Base-by-base conservation (phyloP, 2,888 invertebrate genomes). In the Monochamus alternatus region DNA sequence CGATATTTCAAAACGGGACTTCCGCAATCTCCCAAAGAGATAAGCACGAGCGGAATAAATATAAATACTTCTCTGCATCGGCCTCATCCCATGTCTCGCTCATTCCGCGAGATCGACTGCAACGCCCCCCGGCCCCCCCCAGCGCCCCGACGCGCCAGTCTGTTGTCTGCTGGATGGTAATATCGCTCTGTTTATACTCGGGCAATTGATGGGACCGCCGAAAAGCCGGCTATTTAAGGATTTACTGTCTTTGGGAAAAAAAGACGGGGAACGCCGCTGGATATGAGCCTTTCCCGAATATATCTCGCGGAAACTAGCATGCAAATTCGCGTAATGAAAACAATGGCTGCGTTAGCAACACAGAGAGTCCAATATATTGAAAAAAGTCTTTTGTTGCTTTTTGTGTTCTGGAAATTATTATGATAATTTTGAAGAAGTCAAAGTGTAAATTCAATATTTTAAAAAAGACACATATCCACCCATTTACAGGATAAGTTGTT, bases 81-180 rank as follows among this genome's bases (percentile, higher is more conserved):
- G 77, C 78, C 63, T 66, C 68, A 66, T 63, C 73, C 58, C 74
- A 74, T 75, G 73, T 72, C 75, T 74, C 43, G 47, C 74, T 63
- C 63, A 73, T 71, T 73, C 75, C 75, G 73, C 55, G 60, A 72
- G 63, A 70, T 68, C 75, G 73, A 67, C 67, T 64, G 73, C 71
- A 77, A 8, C 55, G n/a, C 68, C 58, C 78, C 79, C 64, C 67
- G 60, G 59, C n/a, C 7, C 22, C 55, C 55, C 14, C n/a, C 55
- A 4, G 30, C 72, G 75, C 78, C 78, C 83, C 82, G 84, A 83
- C 83, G 84, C 84, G 85, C 83, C 86, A 86, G 85, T 86, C 84
- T 85, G 85, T 86, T 85, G 86, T 85, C 86, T 86, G 85, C 84
- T 84, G 85, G 85, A 85, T 84, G 86, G 84, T 83, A 85, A 85